Conservation (phyloP, 2,888 invertebrate species). For the Ferdinandea cuprea region DNA sequence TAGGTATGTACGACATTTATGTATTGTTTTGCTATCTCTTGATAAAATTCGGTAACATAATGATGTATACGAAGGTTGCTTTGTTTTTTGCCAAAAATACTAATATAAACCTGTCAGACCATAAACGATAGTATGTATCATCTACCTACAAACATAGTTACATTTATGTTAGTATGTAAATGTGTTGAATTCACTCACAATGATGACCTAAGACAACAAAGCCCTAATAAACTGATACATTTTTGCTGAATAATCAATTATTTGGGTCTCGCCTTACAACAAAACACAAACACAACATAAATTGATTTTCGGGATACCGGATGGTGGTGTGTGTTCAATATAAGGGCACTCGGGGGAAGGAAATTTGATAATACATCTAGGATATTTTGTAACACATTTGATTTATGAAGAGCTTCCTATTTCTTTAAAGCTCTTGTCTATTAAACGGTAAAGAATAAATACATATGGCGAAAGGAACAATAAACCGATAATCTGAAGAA, state of each 20-base stretch:
- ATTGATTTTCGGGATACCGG: conserved; percentile 49
- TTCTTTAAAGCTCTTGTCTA: conserved; percentile 36
- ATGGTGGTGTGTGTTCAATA: conserved; percentile 39
- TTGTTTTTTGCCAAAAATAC: conserved; percentile 14
- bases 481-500: conserved; percentile 3
- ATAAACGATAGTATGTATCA: conserved; percentile 2
- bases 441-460: conserved; percentile 11
- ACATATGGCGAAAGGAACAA: not conserved
- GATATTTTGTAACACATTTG: conserved; percentile 70
- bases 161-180: too few species aligned
- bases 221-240: conserved; percentile 4
- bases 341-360: conserved; percentile 67
- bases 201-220: conserved; percentile 13
- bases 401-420: conserved; percentile 65
- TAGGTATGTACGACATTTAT: too few species aligned
- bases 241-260: conserved; percentile 70
- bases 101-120: conserved; percentile 48
- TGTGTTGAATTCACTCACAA: too few species aligned
- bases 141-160: too few species aligned
- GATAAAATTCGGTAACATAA: too few species aligned
- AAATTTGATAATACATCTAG: conserved; percentile 66
- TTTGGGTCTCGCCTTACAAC: conserved; percentile 27
- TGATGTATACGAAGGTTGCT: too few species aligned
- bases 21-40: too few species aligned
- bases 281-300: too few species aligned